Base-by-base conservation (phyloP, 1,140 invertebrate species). In the Lycorma delicatula region DNA sequence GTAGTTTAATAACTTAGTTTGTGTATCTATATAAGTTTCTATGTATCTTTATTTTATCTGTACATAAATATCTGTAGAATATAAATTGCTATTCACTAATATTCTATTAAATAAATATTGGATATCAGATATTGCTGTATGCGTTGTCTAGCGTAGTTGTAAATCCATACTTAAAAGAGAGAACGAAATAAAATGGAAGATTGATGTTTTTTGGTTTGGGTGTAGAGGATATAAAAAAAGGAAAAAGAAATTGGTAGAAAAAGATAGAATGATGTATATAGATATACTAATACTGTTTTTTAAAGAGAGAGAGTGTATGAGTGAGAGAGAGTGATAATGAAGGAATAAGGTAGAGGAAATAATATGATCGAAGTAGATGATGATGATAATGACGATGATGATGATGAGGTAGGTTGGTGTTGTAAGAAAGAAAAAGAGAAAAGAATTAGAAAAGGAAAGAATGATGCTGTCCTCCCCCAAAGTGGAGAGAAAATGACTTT, bases 401-500 rank as follows among this genome's bases (percentile, higher is more conserved):
- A n/a, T n/a, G n/a, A n/a, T n/a, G n/a, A n/a, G n/a, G n/a, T n/a
- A n/a, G n/a, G n/a, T n/a, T n/a, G n/a, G n/a, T n/a, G n/a, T n/a
- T n/a, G n/a, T n/a, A n/a, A n/a, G 11, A 20, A 41, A 44, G 41
- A 11, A 18, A 22, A 44, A 44, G 3, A 44, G 41, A 44, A 22
- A 22, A 16, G 23, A 22, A 22, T 44, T 44, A 44, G 16, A 44
- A 22, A 20, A 22, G 23, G 18, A 16, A 13, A 22, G 41, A 16
- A 11, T 44, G 41, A 16, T 44, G 16, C 41, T 44, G 4, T 22
- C 16, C 13, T 6, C 41, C 3, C 41, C 41, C 41, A 16, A 1
- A 16, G 41, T 44, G 16, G 18, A 44, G 41, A 44, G 41, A 44
- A 44, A 44, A 44, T 44, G 41, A 44, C 41, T 44, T 44, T 44